These are phyloP conservation scores for Notodonta ziczac DNA, from an alignment of 2,888 invertebrate species.

Conservation along the genomic window DNA sequence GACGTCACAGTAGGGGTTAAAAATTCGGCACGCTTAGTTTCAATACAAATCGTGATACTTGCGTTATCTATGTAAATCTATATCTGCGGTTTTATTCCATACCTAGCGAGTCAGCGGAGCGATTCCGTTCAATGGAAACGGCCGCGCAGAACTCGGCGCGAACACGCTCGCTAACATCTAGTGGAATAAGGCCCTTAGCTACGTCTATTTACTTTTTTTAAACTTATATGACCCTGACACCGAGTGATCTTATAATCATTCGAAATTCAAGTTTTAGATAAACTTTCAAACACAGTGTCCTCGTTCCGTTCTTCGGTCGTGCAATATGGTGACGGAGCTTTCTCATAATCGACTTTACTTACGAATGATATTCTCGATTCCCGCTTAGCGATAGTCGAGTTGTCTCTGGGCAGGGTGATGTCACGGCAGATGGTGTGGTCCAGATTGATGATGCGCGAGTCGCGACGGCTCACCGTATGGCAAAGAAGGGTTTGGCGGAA, in stretches of 20 bases:
- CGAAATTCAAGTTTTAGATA: conserved; percentile 37
- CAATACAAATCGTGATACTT: too few relatives aligned
- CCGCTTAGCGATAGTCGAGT: conserved; percentile 50
- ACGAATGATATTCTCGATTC: conserved; percentile 63
- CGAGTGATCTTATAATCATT: background rate
- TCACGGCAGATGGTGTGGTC: conserved; percentile 81
- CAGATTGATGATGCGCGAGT: conserved; percentile 72
- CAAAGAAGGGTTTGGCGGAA: conserved; percentile 90
- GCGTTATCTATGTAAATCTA: too few relatives aligned
- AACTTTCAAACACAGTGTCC: conserved; percentile 45
- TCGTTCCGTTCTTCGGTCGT: conserved; percentile 44
- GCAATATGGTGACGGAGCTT: conserved; percentile 62
- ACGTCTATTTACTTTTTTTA: too few relatives aligned
- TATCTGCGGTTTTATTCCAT: too few relatives aligned
- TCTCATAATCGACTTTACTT: conserved; percentile 67
- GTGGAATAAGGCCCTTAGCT: too few relatives aligned
- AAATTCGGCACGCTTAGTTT: too few relatives aligned
- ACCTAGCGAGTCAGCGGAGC: too few relatives aligned
- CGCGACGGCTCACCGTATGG: conserved; percentile 65
- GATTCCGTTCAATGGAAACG: too few relatives aligned
- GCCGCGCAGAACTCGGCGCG: too few relatives aligned
- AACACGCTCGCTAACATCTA: too few relatives aligned
- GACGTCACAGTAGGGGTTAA: too few relatives aligned
- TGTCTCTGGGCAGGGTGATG: conserved; percentile 59
- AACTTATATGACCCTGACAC: background rate